phyloP scores from a whole-genome alignment of 2,888 invertebrate species.

The Mesopsocus fuscifrons region DNA sequence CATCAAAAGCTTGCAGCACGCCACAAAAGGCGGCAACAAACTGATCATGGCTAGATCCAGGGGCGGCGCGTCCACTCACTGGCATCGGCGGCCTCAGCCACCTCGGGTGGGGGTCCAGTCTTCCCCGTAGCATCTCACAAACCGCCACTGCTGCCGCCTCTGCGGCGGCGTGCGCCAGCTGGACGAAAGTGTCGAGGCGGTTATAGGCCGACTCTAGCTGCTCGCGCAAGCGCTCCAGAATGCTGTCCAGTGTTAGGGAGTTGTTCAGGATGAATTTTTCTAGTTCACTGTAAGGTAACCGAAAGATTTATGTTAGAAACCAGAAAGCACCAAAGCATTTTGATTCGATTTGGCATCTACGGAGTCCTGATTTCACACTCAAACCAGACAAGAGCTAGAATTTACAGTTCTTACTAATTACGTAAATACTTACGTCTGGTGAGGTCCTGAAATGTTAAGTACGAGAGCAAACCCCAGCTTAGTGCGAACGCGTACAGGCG shows the following conservation, averaged over 20 bases:
- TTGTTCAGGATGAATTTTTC: slow-evolving; percentile 63
- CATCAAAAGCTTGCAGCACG: slow-evolving; percentile 48
- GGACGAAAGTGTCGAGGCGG: slow-evolving; percentile 21
- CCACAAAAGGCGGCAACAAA: slow-evolving; percentile 3
- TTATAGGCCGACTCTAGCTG: slow-evolving; percentile 45
- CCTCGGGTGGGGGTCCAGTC: too few species aligned
- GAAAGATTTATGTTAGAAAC: too few species aligned
- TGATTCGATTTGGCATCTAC: too few species aligned
- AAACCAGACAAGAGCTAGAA: slow-evolving; percentile 3
- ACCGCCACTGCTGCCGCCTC: neutral
- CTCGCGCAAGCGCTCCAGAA: slow-evolving; percentile 47
- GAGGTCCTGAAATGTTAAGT: slow-evolving; percentile 34
- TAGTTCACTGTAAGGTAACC: slow-evolving; percentile 40
- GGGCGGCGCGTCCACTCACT: too few species aligned
- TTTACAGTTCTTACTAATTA: too few species aligned
- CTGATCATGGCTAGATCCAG: too few species aligned
- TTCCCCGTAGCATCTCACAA: neutral
- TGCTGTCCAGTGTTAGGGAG: slow-evolving; percentile 50
- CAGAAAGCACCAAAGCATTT: too few species aligned
- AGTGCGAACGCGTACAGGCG: slow-evolving; percentile 24
- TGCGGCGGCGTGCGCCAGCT: neutral
- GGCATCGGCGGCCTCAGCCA: too few species aligned
- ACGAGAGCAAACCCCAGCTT: slow-evolving; percentile 51
- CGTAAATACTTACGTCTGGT: slow-evolving; percentile 32
- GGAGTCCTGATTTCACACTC: neutral